Evolutionary conservation across 2,797 vertebrate species (phyloP).

Genomic region (Hoplostethus atlanticus): DNA sequence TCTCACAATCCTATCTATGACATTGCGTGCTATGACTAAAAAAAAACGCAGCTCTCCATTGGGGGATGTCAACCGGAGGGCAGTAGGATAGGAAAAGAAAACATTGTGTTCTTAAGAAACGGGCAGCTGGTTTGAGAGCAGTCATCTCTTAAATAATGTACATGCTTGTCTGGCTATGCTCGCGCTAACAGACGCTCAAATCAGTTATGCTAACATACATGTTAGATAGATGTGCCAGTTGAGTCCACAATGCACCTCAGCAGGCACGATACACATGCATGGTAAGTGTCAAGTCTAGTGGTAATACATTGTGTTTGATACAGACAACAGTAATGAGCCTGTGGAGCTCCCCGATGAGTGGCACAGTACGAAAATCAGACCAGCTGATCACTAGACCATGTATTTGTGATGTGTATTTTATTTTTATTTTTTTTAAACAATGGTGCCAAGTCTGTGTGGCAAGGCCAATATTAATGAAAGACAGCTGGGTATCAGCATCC

Average conservation of each 20-base stretch:
- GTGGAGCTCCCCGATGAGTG: conserved; percentile 58
- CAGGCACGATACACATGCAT: too few species aligned
- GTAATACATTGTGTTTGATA: conserved; percentile 48
- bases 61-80: conserved; percentile 70
- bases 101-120: conserved; percentile 47
- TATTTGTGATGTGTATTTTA: neutral
- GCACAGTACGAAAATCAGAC: conserved; percentile 43
- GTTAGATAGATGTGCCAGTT: neutral
- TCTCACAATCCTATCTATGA: conserved; percentile 38
- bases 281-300: conserved; percentile 8
- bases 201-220: too few species aligned
- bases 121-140: conserved; percentile 50
- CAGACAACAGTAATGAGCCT: conserved; percentile 54
- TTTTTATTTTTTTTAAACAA: neutral
- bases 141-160: conserved; percentile 74
- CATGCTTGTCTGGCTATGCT: conserved; percentile 41
- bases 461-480: neutral
- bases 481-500: neutral
- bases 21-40: conserved; percentile 33
- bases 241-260: neutral
- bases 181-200: conserved; percentile 1
- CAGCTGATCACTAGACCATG: neutral
- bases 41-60: conserved; percentile 32
- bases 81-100: conserved; percentile 58
- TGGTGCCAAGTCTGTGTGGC: neutral